Evolutionary conservation across 2,888 invertebrate species (phyloP), one percentile per base, ranked within the genome.

Genomic region (Zhengitettix transpicula): DNA sequence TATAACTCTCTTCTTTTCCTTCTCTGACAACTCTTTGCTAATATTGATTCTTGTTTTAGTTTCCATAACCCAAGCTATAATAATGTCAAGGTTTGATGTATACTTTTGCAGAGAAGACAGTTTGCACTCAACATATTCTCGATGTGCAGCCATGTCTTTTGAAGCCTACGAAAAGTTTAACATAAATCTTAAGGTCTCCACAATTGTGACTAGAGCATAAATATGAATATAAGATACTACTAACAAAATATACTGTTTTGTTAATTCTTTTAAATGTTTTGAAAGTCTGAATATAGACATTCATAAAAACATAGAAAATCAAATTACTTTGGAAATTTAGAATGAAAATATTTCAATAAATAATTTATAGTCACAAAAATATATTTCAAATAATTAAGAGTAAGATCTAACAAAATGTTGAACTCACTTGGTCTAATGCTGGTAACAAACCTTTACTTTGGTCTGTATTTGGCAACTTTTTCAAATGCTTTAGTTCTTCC

Each of bases 61-160:
- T 67, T 78, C 78, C 71, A 77, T 75, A 10, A 78, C 75, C 78
- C 79, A 79, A 1, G 73, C 73, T 65, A 77, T 77, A 52, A 80
- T 77, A 40, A 73, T 72, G 66, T 81, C 78, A 65, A 83, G 73
- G 17, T 79, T 79, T 64, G 75, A 73, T 55, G 74, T 70, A 70
- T 79, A 77, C 71, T 78, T 77, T 69, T 74, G 74, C 65, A 83
- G 74, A 65, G 81, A 79, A 12, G 74, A 67, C 68, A 82, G 72
- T 72, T 81, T 80, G 65, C 75, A 75, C 67, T 75, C 74, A 54
- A 82, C 75, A 69, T 78, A 78, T 66, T 77, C 77, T 55, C 78
- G 75, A 70, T 82, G 81, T 62, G 74, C 75, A 8, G 73, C 68
- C 62, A 82, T 71, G 62, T 73, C 73, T 9, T 71, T 65, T 63